Base-by-base conservation (phyloP, 1,140 invertebrate genomes). In the Zaprionus taronus region DNA sequence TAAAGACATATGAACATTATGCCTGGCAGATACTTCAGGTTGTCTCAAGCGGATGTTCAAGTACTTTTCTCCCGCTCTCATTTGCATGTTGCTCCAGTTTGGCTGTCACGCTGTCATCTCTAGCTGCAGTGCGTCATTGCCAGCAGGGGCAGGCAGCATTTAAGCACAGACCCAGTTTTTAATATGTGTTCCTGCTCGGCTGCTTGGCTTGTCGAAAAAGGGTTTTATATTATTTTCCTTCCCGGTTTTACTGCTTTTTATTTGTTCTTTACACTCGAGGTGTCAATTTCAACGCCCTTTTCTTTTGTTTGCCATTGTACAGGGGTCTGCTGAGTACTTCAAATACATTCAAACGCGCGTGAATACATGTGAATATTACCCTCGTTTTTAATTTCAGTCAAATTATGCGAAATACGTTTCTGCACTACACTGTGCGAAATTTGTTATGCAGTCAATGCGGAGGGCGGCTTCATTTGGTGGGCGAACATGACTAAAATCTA, bases 231-330 rank as follows among this genome's bases (percentile, higher is more conserved):
- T 79, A 72, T 71, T 67, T 75, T 69, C 49, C 17, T 38, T 75
- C 31, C 31, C 26, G 53, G 41, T 53, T 55, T 62, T 68, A 28
- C 69, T 80, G 74, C 57, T 76, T 76, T 76, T 82, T 83, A 76
- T 79, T 80, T 75, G 71, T 76, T 74, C 79, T 84, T 90, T 85
- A 90, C 84, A 89, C 85, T 81, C 76, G 84, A 89, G 84, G 84
- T 89, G 84, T 89, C 84, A 89, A 89, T 90, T 89, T 89, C 84
- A 89, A 89, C 84, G 84, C 84, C 84, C 84, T 89, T 51, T 51
- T 89, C 84, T 72, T 91, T 91, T 90, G 85, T 90, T 80, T 80
- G 68, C 34, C 64, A 63, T 47, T 47, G 41, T 47, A 20, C n/a
- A 49, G 69, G 57, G 11, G 31, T 26, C 14, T 58, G 41, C 60